Conservation (phyloP, 92 coral and sea anemone species). For the Montipora capitata region DNA sequence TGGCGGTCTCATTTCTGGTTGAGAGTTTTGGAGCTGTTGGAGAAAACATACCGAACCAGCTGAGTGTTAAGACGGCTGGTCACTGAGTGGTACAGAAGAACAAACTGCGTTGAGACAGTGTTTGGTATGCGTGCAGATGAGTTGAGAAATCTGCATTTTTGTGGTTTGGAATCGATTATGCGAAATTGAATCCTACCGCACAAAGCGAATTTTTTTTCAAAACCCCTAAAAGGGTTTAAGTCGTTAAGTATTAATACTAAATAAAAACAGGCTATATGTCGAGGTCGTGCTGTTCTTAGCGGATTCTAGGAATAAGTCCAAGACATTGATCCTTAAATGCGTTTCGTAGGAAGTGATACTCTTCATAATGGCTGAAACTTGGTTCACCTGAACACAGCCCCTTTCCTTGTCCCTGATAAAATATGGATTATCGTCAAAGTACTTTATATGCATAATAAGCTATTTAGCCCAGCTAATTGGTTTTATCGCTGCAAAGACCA, state of each 20-base stretch:
- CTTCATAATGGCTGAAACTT: background rate
- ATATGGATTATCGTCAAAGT: conserved; percentile 38
- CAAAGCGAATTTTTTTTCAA: background rate
- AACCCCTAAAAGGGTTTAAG: conserved; percentile 37
- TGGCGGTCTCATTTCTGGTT: background rate
- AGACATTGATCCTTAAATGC: conserved; percentile 45
- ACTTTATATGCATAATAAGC: conserved; percentile 40
- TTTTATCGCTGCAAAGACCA: conserved; percentile 25
- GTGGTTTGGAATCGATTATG: background rate
- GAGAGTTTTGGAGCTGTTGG: background rate
- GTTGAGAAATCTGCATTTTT: conserved; percentile 12
- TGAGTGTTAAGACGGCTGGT: background rate
- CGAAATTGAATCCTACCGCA: conserved; percentile 15
- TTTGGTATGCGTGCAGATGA: background rate
- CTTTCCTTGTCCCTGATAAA: conserved; percentile 9
- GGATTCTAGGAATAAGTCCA: conserved; percentile 38
- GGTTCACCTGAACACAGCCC: background rate
- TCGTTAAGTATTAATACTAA: conserved; percentile 40
- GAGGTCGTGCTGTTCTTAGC: conserved; percentile 21
- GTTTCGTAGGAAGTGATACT: conserved; percentile 47
- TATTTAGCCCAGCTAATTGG: conserved; percentile 49
- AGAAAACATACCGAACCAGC: too few relatives aligned
- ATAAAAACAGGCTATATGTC: conserved; percentile 61
- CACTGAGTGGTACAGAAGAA: too few relatives aligned
- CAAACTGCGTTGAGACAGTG: background rate